These are phyloP conservation scores for Amblyornis subalaris DNA, from an alignment of 2,113 vertebrate species.

Conservation along the genomic window DNA sequence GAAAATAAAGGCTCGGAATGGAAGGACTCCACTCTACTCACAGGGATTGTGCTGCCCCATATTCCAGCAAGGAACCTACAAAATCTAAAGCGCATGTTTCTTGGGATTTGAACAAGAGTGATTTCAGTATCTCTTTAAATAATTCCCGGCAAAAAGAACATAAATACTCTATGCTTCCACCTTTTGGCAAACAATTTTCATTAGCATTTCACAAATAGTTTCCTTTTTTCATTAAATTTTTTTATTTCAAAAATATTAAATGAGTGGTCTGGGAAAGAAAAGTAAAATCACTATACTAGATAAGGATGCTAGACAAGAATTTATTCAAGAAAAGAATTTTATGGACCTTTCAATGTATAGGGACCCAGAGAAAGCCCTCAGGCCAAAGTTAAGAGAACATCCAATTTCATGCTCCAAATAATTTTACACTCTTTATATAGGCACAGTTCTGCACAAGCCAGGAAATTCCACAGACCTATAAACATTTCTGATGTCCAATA, in stretches of 20 bases:
- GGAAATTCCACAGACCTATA: conserved; percentile 28
- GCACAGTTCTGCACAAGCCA: background rate
- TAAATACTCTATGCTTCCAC: background rate
- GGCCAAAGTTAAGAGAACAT: conserved; percentile 35
- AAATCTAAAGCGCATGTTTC: background rate
- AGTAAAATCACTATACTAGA: background rate
- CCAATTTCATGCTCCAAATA: conserved; percentile 62
- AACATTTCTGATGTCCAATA: conserved; percentile 13
- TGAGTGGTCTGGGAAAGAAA: background rate
- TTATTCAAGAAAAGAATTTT: background rate
- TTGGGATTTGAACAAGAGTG: background rate
- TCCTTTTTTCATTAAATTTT: background rate
- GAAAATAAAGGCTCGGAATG: background rate
- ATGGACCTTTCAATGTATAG: conserved; percentile 14
- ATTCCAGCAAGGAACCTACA: background rate
- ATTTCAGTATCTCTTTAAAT: background rate
- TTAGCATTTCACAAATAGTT: background rate
- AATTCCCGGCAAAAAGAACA: background rate
- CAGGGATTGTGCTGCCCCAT: background rate
- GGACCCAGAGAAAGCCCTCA: background rate
- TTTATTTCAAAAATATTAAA: background rate
- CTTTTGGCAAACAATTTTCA: background rate
- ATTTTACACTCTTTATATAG: conserved; percentile 5
- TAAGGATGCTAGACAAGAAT: background rate
- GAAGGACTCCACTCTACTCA: background rate